Conservation (phyloP, 2,113 vertebrate species). For the Colossoma macropomum region DNA sequence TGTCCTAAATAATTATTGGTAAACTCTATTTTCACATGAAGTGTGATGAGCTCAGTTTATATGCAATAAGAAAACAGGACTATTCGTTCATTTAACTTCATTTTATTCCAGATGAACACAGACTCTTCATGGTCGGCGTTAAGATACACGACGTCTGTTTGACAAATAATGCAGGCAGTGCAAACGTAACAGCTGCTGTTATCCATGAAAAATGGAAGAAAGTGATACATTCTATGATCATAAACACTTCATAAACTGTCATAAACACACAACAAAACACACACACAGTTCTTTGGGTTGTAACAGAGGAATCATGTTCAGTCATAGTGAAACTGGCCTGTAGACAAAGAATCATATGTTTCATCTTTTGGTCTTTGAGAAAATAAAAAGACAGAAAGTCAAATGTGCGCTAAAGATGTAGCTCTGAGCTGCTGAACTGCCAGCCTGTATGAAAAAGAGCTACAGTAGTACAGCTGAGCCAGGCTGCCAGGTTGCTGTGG, state of each 20-base stretch:
- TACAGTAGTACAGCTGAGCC: too few relatives aligned
- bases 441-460: too few relatives aligned
- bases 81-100: background rate
- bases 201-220: background rate
- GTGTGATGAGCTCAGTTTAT: too few relatives aligned
- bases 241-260: background rate
- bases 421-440: too few relatives aligned
- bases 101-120: background rate
- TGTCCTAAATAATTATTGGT: too few relatives aligned
- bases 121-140: background rate
- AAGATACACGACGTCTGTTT: background rate
- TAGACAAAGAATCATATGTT: too few relatives aligned
- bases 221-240: background rate
- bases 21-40: too few relatives aligned
- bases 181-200: constrained; percentile 4
- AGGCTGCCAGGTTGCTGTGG: too few relatives aligned
- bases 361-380: too few relatives aligned
- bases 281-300: background rate
- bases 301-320: background rate
- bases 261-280: background rate
- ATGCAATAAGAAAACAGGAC: background rate
- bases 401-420: too few relatives aligned
- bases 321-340: background rate
- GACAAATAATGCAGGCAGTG: background rate
- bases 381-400: too few relatives aligned